Percentiles rank a stretch among this genome's conserved stretches.
phyloP scores from a whole-genome alignment of 64 coral and sea anemone genomes.

The Trachythela sp. region DNA sequence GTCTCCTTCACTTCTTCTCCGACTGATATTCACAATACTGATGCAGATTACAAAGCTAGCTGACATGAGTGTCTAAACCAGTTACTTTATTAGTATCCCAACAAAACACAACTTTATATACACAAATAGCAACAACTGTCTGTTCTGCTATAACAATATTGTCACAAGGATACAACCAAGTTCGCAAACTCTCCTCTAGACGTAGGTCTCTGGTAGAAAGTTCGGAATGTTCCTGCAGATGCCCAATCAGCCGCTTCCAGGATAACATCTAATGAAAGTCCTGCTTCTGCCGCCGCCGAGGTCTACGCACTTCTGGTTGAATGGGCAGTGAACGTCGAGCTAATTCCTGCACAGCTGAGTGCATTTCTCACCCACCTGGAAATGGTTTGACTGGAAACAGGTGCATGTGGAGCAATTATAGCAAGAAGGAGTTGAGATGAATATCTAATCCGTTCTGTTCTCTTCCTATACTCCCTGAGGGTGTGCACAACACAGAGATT shows the following conservation, averaged over 20 bases:
- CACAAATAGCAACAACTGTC: too few relatives aligned
- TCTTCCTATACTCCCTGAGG: neutral
- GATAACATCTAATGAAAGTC: neutral
- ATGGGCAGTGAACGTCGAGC: neutral
- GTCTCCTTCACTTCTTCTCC: neutral
- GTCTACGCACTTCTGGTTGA: neutral
- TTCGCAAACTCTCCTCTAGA: neutral
- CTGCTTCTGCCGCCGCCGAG: neutral
- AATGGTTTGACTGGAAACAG: neutral
- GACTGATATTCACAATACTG: too few relatives aligned
- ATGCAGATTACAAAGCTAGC: too few relatives aligned
- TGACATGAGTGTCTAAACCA: too few relatives aligned
- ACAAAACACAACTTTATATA: too few relatives aligned
- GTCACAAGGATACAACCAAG: neutral
- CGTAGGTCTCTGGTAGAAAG: neutral
- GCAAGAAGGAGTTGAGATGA: neutral
- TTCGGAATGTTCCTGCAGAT: neutral
- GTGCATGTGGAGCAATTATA: neutral
- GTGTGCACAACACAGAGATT: neutral
- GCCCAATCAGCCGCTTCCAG: slow-evolving; percentile 3
- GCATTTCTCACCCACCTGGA: neutral
- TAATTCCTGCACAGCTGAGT: neutral
- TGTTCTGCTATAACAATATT: neutral
- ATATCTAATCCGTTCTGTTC: neutral
- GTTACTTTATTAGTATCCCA: too few relatives aligned